Evolutionary conservation across 2,888 invertebrate species (phyloP).

Genomic region (Cephus runcator): DNA sequence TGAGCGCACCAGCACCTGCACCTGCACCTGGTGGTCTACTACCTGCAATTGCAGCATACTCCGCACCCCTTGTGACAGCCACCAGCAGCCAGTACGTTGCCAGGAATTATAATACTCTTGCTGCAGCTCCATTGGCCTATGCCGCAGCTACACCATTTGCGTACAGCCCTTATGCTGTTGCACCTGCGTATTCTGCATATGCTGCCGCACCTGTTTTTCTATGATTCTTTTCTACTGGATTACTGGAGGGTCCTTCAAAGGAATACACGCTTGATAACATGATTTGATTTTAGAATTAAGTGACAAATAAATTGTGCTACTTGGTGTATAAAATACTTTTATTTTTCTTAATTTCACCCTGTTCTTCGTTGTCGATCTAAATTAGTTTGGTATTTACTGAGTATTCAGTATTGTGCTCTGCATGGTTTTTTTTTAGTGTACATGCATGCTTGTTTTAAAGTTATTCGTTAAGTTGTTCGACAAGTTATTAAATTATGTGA

Average conservation of each 20-base stretch:
- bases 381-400: neutral
- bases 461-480: too few relatives aligned
- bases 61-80: slow-evolving; percentile 69
- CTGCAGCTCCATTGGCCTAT: slow-evolving; percentile 65
- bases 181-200: slow-evolving; percentile 35
- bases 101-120: slow-evolving; percentile 70
- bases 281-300: neutral
- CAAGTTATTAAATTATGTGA: too few relatives aligned
- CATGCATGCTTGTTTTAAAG: too few relatives aligned
- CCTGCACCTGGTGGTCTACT: slow-evolving; percentile 45
- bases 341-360: neutral
- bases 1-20: slow-evolving; percentile 64
- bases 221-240: neutral
- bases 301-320: neutral
- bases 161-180: slow-evolving; percentile 49
- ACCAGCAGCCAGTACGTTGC: slow-evolving; percentile 72
- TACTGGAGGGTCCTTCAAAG: neutral
- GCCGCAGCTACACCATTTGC: slow-evolving; percentile 40
- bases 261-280: neutral
- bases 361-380: neutral
- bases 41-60: slow-evolving; percentile 37
- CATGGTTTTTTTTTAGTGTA: too few relatives aligned
- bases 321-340: neutral
- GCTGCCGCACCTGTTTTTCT: slow-evolving; percentile 19
- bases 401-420: too few relatives aligned